Base-by-base conservation (phyloP, 2,113 vertebrate species). In the Dipodomys merriami region DNA sequence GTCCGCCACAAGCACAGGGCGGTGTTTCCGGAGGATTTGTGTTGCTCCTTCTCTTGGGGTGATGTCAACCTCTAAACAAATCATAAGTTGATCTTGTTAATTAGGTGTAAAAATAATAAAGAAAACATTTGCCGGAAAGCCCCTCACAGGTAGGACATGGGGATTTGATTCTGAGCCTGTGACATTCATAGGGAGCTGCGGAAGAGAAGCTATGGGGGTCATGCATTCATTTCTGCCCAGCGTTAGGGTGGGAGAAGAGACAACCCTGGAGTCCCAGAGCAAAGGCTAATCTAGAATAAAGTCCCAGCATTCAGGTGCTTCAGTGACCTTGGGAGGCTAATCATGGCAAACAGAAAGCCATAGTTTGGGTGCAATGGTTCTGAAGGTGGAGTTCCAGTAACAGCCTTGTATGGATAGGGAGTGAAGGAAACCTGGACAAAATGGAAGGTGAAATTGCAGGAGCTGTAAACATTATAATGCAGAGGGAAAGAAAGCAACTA, bases 181-280 rank as follows among this genome's bases (percentile, higher is more conserved):
- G 68, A 2, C 6, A 0, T 22, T 69, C 30, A 3, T 0, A 0
- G 25, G 73, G 80, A 7, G 16, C 60, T 2, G 33, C 8, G 27
- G 27, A 11, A 69, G 81, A 73, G 20, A 2, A 53, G 39, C 20
- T 16, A 5, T 18, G 16, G 15, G 29, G 3, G 46, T 4, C 23
- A 5, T 3, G 4, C 30, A 27, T 30, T 53, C 8, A 16, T n/a
- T 83, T 73, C 65, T 44, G 80, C 81, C 73, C 23, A 64, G 23
- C 6, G 1, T 71, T 33, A n/a, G 30, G 10, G 33, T 0, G 15
- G 30, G 64, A 92, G 67, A 77, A 49, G 86, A 62, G 62, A 68
- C 35, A 33, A 19, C 12, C 9, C 27, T 35, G 44, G 7, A 29
- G 79, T 27, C 87, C 15, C 16, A 27, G 29, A 71, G 15, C 8